Base-by-base conservation (phyloP, 2,797 vertebrate species). In the Ataeniobius toweri region DNA sequence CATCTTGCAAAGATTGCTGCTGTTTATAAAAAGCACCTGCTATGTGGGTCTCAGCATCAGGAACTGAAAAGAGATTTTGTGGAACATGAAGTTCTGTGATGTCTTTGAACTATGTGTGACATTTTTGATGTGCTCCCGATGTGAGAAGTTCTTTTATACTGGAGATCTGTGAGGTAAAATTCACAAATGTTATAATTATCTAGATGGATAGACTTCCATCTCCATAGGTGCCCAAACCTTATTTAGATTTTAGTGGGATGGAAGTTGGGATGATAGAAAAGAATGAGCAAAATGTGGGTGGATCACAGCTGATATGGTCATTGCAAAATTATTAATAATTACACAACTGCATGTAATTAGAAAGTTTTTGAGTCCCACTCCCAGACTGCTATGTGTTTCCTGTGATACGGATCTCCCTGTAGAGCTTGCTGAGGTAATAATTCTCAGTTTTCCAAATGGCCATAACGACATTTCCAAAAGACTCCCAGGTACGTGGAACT, bases 51-150 rank as follows among this genome's bases (percentile, higher is more conserved):
- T 69, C 67, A 67, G 36, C 31, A 68, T 41, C 22, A 41, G 22
- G 9, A 68, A n/a, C 65, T 46, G 24, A 31, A 68, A 46, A 24
- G 10, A 68, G 24, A n/a, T 68, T 68, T 68, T n/a, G 24, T 56
- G 24, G 65, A 68, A 68, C 65, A 68, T 68, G 22, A 46, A 44
- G 5, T 69, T 10, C 41, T 69, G 39, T 46, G 67, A 69, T n/a
- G 67, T 69, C 67, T 69, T n/a, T 69, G 22, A 69, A 69, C 18
- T n/a, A 46, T 46, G 41, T 69, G 24, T n/a, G 24, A 46, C 65
- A 44, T 44, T n/a, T 68, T 14, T 44, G 22, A 68, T n/a, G 39
- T 1, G 5, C 24, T 68, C 22, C 39, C 24, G 39, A 44, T 46
- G 65, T 68, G 22, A 68, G 65, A 68, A n/a, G 22, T 69, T n/a